Evolutionary conservation across 2,797 vertebrate species (phyloP), one percentile per base, ranked within the genome.

Genomic region (Catharus ustulatus): DNA sequence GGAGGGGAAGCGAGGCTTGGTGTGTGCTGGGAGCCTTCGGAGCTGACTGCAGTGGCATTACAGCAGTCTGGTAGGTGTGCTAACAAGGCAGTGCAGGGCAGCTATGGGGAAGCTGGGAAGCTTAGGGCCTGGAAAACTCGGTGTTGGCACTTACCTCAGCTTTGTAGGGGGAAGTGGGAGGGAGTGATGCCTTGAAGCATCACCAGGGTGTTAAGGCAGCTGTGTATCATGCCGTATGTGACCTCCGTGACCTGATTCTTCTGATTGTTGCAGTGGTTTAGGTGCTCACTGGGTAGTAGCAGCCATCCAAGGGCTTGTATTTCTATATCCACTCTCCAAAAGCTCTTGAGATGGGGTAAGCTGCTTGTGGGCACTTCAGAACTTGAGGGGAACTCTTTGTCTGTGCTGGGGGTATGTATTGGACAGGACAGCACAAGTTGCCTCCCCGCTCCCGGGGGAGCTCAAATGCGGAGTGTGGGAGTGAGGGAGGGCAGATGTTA

Each of bases 21-120:
- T 0, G 0, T 5, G 11, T 52, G 38, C 75, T 79, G 67, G 43
- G 38, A 79, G 40, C 15, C 51, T 49, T 36, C 0, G 0, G n/a
- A 48, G 36, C 2, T 6, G 7, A 15, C n/a, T 3, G 4, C 26
- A 14, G 68, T 2, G 3, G 24, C 2, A 6, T 82, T 77, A 16
- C 29, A 43, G 12, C 43, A 13, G 4, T 7, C 32, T 40, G 32
- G 6, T 6, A 10, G 58, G 34, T 57, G 40, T 29, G 30, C 30
- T 59, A 54, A 30, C 6, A 5, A 59, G 26, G 26, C 26, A n/a
- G n/a, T 1, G 3, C n/a, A 6, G 51, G 3, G 10, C 27, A n/a
- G 69, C 1, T 8, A 1, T 24, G 38, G 49, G 48, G 64, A 34
- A 74, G 38, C 61, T 68, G 59, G 5, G 74, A 30, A 48, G n/a